A percentile compares a stretch with the other conserved stretches of the same genome.
Conservation (phyloP, 2,888 invertebrate species). For the Diplazon laetatorius region DNA sequence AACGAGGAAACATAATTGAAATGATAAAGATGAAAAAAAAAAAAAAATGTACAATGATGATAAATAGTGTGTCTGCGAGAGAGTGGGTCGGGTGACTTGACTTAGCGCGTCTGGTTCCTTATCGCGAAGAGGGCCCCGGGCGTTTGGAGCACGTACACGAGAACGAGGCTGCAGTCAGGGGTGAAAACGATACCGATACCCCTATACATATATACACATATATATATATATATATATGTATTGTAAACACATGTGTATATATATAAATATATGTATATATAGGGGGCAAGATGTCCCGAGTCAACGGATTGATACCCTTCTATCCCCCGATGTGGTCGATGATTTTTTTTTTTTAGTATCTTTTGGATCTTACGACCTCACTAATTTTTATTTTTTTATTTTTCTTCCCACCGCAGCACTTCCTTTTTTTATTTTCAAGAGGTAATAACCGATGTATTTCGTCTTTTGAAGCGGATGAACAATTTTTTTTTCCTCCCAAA, state of each 20-base stretch:
- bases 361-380: too few relatives aligned
- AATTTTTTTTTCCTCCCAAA: too few relatives aligned
- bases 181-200: conserved; percentile 3
- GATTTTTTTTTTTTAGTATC: too few relatives aligned
- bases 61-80: conserved; percentile 56
- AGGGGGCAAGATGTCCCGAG: too few relatives aligned
- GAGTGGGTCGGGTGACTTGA: conserved; percentile 48
- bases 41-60: conserved; percentile 49
- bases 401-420: too few relatives aligned
- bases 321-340: too few relatives aligned
- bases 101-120: conserved; percentile 46
- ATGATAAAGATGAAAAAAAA: conserved; percentile 33
- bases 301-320: too few relatives aligned
- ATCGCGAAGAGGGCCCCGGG: conserved; percentile 49
- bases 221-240: not conserved
- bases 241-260: not conserved
- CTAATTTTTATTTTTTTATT: too few relatives aligned
- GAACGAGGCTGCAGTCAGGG: not conserved
- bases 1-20: not conserved
- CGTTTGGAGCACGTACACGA: conserved; percentile 29
- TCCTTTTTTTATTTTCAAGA: too few relatives aligned
- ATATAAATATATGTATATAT: too few relatives aligned
- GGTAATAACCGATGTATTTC: too few relatives aligned
- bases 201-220: not conserved
- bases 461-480: too few relatives aligned